Evolutionary conservation across 2,888 invertebrate species (phyloP), one percentile per base, ranked within the genome.

Genomic region (Megamerina dolium): DNA sequence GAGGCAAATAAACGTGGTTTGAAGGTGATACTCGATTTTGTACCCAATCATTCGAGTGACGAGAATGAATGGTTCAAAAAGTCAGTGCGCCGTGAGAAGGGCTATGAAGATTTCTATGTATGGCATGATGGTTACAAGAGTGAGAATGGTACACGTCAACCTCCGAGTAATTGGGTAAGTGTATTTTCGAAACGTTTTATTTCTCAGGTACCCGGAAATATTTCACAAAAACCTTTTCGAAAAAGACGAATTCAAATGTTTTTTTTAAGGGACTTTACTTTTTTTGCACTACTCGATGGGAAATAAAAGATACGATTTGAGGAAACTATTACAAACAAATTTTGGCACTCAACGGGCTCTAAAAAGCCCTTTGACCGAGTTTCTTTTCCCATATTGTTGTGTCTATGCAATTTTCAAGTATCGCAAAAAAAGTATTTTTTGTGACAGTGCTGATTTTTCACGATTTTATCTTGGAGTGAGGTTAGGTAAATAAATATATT

Each of bases 1-100:
- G 73, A 67, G 48, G 80, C 84, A 0, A 79, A 82, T 37, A 61
- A 68, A 26, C 56, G 80, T n/a, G 81, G 77, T 2, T 48, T 76
- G 2, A 74, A 77, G 61, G 75, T 82, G 0, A 70, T 82, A 2
- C 62, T 83, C 31, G 83, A 83, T 63, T 79, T 83, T 56, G 82
- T 83, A 2, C 83, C 83, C 0, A 77, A 77, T 60, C 82, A 83
- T 43, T 79, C 83, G 3, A 87, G 87, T 52, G 79, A 87, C 58
- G 76, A 86, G 60, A 87, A 87, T 61, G 76, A 79, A 9, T 95
- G 94, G 94, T 95, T 95, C 64, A 66, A 75, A 45, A 78, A 81
- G 57, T 90, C 91, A 2, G 71, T 81, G n/a, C 73, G 75, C 21
- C 74, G 75, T 9, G 75, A 77, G 39, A 74, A 76, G 2, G 77